Conservation (phyloP, 2,888 invertebrate species). For the Melieria crassipennis region DNA sequence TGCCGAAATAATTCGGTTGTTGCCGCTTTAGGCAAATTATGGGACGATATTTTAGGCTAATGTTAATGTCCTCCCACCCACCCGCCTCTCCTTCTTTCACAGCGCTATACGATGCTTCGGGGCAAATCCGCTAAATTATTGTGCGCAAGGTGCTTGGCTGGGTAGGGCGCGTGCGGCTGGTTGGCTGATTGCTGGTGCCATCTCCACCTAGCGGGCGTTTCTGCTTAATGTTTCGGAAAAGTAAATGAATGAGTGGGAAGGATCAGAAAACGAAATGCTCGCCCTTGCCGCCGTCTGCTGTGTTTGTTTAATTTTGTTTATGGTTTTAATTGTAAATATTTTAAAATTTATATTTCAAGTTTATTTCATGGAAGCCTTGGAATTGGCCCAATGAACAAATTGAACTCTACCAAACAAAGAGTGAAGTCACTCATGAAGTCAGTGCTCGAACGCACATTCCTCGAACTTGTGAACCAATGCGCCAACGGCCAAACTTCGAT, state of each 20-base stretch:
- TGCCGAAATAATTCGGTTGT: constrained; percentile 54
- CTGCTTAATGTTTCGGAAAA: constrained; percentile 56
- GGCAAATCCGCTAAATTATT: constrained; percentile 60
- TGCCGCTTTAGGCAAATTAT: constrained; percentile 58
- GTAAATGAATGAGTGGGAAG: constrained; percentile 22
- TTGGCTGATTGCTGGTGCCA: constrained; percentile 2
- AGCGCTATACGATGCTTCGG: constrained; percentile 40
- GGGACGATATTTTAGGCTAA: constrained; percentile 63
- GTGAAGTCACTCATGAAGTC: no score
- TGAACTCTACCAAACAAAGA: no score
- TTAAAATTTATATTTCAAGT: no score
- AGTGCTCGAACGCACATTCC: no score
- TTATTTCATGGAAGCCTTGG: no score
- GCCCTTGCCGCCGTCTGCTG: neutral
- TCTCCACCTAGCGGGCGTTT: constrained; percentile 30
- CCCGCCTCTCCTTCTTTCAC: neutral
- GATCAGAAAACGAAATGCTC: constrained; percentile 5
- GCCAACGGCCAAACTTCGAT: no score
- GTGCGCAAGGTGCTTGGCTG: constrained; percentile 50
- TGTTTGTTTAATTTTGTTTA: neutral
- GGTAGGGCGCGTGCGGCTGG: neutral
- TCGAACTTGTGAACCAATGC: no score
- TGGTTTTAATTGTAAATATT: neutral
- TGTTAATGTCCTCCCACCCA: constrained; percentile 58
- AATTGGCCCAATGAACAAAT: no score